Base-by-base conservation (phyloP, 2,888 invertebrate species). In the Rhingia campestris region DNA sequence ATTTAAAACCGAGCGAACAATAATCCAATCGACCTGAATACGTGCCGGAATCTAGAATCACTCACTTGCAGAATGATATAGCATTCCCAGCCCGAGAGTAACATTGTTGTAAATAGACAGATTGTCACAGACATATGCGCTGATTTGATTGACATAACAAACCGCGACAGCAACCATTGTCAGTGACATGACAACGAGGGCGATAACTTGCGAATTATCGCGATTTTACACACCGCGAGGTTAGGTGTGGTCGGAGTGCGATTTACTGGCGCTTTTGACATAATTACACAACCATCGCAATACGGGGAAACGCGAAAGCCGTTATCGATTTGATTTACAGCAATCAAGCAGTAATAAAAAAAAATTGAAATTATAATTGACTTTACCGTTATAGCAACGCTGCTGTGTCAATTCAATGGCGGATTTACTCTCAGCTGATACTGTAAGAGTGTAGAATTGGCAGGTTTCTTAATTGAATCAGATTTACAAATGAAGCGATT, bases 71-170 rank as follows among this genome's bases (percentile, higher is more conserved):
- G 22, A 22, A 22, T 22, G 14, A 56, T 56, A 69, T 58, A 64
- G 51, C 74, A 74, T 76, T 70, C 41, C 7, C 39, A 32, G n/a
- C 58, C 51, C 14, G 5, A 33, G 39, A 14, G 35, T 22, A 39
- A 69, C 56, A 33, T 33, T 70, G 77, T 70, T 59, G 58, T 61
- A 54, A 61, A 53, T 33, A 39, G 81, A 76, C 75, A 72, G 41
- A 72, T 82, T 77, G 77, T 77, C 67, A 64, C 45, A 51, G 49
- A 39, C 75, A 81, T 61, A 76, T 39, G 70, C 35, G 47, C 81
- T 76, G 81, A 82, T 82, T 82, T 76, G 81, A 82, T 82, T 82
- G 81, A 81, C 66, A 81, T 72, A 76, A 73, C 66, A 82, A 73
- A 72, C 72, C 49, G 30, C 67, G 81, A 77, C 81, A 73, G 49